Base-by-base conservation (phyloP, 2,797 vertebrate genomes). In the Siniperca undulata region DNA sequence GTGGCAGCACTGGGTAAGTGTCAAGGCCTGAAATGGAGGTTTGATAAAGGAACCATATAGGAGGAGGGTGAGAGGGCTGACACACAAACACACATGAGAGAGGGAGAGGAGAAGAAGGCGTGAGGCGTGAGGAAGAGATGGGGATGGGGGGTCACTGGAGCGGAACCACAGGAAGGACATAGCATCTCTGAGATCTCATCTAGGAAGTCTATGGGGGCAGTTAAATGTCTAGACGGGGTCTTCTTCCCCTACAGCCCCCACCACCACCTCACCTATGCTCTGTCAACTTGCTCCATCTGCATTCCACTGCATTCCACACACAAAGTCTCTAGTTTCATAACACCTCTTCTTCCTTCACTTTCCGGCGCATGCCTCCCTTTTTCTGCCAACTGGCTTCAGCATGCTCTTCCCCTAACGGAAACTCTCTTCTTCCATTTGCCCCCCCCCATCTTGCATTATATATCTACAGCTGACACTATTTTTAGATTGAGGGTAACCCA, bases 401-500 rank as follows among this genome's bases (percentile, higher is more conserved):
- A 22, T 77, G 69, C 79, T 86, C 83, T 46, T 82, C 79, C 75
- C 40, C 74, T 86, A 80, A 87, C 62, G 74, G 81, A 70, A 88
- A 75, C 83, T 77, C 80, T 82, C 73, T 78, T 87, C 73, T 56
- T 87, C 80, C 88, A 84, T 90, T 84, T 85, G 74, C 85, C 34
- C 8, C 30, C 20, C 7, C 22, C 68, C 72, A 67, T 87, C 87
- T 82, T 94, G 91, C 94, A 93, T 94, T 93, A 94, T 93, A 87
- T 91, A 95, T 92, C 89, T 85, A 91, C 91, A 88, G 88, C 88
- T 55, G 80, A 46, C 46, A 83, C 92, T 94, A 95, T 95, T 95
- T 94, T 93, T 95, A 94, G 93, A 89, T 69, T 5, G 65, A 87
- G 93, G 93, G 91, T 94, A 94, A 93, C 94, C 94, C 93, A 93